These are phyloP conservation scores for Lasioglossum lativentre DNA, from an alignment of 2,888 invertebrate species.

Conservation along the genomic window DNA sequence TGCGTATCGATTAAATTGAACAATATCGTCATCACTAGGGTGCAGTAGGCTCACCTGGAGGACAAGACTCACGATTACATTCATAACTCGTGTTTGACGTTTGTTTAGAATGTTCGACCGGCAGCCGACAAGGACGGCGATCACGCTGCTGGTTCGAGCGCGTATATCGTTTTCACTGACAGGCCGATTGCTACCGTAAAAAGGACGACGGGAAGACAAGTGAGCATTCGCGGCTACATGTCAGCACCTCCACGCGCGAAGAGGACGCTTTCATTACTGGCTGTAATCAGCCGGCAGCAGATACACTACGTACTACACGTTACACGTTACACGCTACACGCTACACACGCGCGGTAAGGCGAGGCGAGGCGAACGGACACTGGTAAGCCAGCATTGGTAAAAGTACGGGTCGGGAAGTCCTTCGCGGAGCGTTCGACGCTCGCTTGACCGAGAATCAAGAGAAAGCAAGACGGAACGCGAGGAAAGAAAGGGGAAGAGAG, in stretches of 20 bases:
- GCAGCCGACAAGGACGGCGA: constrained; percentile 26
- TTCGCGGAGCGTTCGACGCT: constrained; percentile 32
- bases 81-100: constrained; percentile 71
- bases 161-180: constrained; percentile 61
- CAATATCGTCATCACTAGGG: not conserved
- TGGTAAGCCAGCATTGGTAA: not conserved
- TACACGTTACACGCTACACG: not conserved
- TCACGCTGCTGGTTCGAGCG: not conserved
- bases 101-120: constrained; percentile 44
- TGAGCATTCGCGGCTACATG: constrained; percentile 74
- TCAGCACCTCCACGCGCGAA: constrained; percentile 79
- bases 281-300: constrained; percentile 76
- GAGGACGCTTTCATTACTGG: constrained; percentile 81
- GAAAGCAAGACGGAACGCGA: constrained; percentile 53
- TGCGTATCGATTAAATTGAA: no score
- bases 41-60: constrained; percentile 67
- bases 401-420: constrained; percentile 12
- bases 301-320: constrained; percentile 31
- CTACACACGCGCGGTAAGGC: not conserved
- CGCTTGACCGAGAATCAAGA: constrained; percentile 67
- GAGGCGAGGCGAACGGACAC: constrained; percentile 55
- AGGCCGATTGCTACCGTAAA: constrained; percentile 37
- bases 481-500: constrained; percentile 65
- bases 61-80: constrained; percentile 63
- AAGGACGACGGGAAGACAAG: constrained; percentile 25